Evolutionary conservation across 2,797 vertebrate genomes (phyloP).

Genomic region (Bryconaethiops microstoma): DNA sequence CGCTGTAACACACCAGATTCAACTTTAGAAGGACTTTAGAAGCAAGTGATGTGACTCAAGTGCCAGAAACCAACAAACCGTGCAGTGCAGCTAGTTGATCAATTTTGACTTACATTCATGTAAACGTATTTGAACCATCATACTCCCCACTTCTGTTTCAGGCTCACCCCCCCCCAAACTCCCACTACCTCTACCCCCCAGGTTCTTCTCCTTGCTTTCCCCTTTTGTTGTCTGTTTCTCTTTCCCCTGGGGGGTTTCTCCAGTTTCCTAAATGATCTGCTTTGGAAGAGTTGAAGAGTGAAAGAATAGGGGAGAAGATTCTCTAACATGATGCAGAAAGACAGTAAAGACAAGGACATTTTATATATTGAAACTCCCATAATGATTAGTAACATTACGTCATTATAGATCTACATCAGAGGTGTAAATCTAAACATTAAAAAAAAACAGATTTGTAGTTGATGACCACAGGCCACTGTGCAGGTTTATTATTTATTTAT

Average conservation of each 20-base stretch:
- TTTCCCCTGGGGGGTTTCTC: not conserved
- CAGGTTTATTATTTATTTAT: no score
- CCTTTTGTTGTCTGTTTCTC: not conserved
- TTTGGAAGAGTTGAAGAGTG: not conserved
- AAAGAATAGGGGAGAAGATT: not conserved
- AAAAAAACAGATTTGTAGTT: no score
- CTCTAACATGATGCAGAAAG: not conserved
- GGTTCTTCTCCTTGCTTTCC: not conserved
- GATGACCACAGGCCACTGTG: no score
- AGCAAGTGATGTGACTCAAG: not conserved
- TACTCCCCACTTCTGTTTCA: not conserved
- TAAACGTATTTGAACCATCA: not conserved
- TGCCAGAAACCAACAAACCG: not conserved
- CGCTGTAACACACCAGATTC: no score
- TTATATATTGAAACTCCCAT: not conserved
- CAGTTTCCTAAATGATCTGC: not conserved
- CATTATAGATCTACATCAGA: no score
- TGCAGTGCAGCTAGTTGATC: not conserved
- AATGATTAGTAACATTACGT: not conserved
- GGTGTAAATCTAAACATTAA: not conserved
- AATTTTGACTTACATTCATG: not conserved
- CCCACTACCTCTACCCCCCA: not conserved
- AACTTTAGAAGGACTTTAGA: no score
- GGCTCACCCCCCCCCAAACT: not conserved
- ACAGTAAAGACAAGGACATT: not conserved